Base-by-base conservation (phyloP, 2,888 invertebrate genomes). In the Tridacna gigas region DNA sequence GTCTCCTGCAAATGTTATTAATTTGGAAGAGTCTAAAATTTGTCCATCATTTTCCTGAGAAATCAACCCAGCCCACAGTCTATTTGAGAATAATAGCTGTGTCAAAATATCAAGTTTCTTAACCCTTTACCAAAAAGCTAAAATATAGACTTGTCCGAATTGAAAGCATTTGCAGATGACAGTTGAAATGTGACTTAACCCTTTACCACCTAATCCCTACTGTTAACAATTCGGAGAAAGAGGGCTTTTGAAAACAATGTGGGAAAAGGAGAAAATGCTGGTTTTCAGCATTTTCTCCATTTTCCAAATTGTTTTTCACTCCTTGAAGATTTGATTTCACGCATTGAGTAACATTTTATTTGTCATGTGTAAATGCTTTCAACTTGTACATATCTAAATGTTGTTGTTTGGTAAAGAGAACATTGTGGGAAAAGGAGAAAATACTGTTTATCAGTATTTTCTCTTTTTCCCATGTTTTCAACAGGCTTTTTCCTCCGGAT, bases 111-210 rank as follows among this genome's bases (percentile, higher is more conserved):
- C 37, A 4, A 37, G n/a, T 37, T 37, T 37, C 37, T 37, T 37
- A 37, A 37, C 37, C 37, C 37, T 37, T 37, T 7, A 37, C 37
- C 37, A 37, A 37, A 7, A 2, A 37, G 7, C 37, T 7, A 37
- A 37, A 37, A 37, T 7, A 37, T 37, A 37, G 3, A 37, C 7
- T 37, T 37, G 37, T 37, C 37, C 37, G 7, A 37, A 37, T 2
- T 37, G 37, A 4, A 2, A 2, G 37, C 37, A 37, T 37, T 37
- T 37, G 37, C 37, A 37, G 37, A 37, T 37, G 37, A 74, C 89
- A 89, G 3, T 80, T 86, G 86, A 89, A 88, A 56, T 5, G 3
- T 13, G 15, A 51, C 51, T 51, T 51, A 51, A 51, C 51, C 51
- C 12, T 56, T 56, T 56, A 20, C 56, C 56, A 56, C 56, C 1